Evolutionary conservation across 1,140 invertebrate species (phyloP).

Genomic region (Temnothorax longispinosus): DNA sequence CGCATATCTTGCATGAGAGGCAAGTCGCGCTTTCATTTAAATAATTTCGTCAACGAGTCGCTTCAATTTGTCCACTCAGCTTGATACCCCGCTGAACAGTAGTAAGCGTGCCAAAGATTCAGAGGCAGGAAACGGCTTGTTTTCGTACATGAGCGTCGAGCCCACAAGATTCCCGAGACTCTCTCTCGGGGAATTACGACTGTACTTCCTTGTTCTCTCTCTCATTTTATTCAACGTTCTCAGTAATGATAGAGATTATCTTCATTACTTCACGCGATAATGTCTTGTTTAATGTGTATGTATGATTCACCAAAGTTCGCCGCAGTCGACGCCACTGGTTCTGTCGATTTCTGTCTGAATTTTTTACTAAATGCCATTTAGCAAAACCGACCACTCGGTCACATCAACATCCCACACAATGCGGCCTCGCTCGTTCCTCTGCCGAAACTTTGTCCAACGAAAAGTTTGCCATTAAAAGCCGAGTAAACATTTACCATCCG

Average conservation of each 20-base stretch:
- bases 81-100: conserved; percentile 28
- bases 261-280: not conserved
- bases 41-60: conserved; percentile 52
- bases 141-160: conserved; percentile 4
- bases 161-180: not conserved
- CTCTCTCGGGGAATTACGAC: not conserved
- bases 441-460: conserved; percentile 41
- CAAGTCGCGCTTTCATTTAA: conserved; percentile 54
- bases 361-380: conserved; percentile 21
- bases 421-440: not conserved
- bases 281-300: not conserved
- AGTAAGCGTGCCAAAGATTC: conserved; percentile 15
- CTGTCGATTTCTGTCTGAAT: not conserved
- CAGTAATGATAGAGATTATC: not conserved
- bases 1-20: conserved; percentile 22
- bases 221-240: not conserved
- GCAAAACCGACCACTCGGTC: not conserved
- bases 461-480: conserved; percentile 59
- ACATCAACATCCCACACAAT: conserved; percentile 17
- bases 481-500: conserved; percentile 69
- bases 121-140: conserved; percentile 31
- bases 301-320: not conserved
- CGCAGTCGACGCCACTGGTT: not conserved
- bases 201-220: not conserved
- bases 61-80: conserved; percentile 47